A percentile compares a stretch with the other conserved stretches of the same genome.
phyloP scores from a whole-genome alignment of 2,888 invertebrate genomes.

The Chrysotoxum bicinctum region DNA sequence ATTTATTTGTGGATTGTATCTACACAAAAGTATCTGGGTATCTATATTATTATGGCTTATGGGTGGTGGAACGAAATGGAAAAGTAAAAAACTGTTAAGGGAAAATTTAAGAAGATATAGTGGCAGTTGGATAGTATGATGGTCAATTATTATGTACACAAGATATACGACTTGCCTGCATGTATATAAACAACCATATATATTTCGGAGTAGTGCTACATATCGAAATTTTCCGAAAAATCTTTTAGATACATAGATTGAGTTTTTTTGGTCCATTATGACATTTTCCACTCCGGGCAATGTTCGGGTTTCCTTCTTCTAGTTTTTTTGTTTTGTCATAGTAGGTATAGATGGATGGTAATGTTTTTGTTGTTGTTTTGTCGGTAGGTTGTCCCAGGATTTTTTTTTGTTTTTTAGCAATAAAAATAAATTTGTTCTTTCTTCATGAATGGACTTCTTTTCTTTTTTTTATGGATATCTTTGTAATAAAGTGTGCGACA shows the following conservation, averaged over 20 bases:
- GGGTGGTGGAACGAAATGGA: constrained; percentile 60
- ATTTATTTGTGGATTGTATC: constrained; percentile 64
- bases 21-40: constrained; percentile 4
- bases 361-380: constrained; percentile 30
- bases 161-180: constrained; percentile 10
- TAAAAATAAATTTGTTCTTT: constrained; percentile 64
- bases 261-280: constrained; percentile 67
- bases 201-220: constrained; percentile 14
- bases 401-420: constrained; percentile 22
- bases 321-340: constrained; percentile 5
- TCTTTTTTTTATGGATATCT: constrained; percentile 21
- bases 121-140: constrained; percentile 17
- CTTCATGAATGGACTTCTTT: constrained; percentile 42
- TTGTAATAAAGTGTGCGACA: constrained; percentile 48
- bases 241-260: constrained; percentile 36
- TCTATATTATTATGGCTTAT: constrained; percentile 42
- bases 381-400: constrained; percentile 60
- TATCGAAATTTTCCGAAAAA: constrained; percentile 44
- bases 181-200: not conserved
- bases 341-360: constrained; percentile 47
- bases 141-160: constrained; percentile 58
- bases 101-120: constrained; percentile 50
- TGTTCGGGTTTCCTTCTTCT: constrained; percentile 46
- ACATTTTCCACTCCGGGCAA: constrained; percentile 66
- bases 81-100: constrained; percentile 25